Conservation (phyloP, 2,797 vertebrate species). For the Cirrhinus molitorella region DNA sequence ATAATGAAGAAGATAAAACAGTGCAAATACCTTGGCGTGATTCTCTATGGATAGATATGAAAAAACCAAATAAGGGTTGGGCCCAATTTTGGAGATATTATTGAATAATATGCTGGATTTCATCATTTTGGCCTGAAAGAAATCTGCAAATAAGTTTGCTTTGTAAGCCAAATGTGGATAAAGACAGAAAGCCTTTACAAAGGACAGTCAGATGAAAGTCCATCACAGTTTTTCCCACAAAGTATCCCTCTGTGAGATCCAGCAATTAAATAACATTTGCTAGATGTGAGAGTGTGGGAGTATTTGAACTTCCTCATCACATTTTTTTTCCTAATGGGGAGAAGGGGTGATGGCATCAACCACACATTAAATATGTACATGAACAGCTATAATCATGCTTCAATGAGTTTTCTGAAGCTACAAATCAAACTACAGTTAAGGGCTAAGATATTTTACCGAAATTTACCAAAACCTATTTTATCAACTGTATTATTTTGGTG, state of each 20-base stretch:
- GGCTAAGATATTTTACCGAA: no score
- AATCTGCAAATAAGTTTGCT: not conserved
- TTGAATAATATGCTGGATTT: not conserved
- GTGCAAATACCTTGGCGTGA: not conserved
- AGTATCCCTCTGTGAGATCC: not conserved
- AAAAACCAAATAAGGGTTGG: slow-evolving; percentile 1
- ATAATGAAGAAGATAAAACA: slow-evolving; percentile 19
- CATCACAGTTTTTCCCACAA: slow-evolving; percentile 6
- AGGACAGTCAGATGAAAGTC: not conserved
- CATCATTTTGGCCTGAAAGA: not conserved
- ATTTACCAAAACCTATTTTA: no score
- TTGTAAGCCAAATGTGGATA: not conserved
- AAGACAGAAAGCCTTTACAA: not conserved
- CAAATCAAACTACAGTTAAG: not conserved
- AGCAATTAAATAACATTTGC: not conserved
- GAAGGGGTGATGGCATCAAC: slow-evolving; percentile 29
- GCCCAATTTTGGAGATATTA: not conserved
- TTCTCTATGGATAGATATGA: slow-evolving; percentile 8
- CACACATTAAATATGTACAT: slow-evolving; percentile 33
- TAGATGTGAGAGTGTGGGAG: slow-evolving; percentile 22
- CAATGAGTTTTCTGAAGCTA: not conserved
- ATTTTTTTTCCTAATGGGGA: slow-evolving; percentile 15
- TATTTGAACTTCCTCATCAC: slow-evolving; percentile 30
- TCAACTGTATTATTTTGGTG: not conserved
- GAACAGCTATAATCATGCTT: not conserved